Conservation (phyloP, 2,888 invertebrate genomes). For the Aleiodes alternator region DNA sequence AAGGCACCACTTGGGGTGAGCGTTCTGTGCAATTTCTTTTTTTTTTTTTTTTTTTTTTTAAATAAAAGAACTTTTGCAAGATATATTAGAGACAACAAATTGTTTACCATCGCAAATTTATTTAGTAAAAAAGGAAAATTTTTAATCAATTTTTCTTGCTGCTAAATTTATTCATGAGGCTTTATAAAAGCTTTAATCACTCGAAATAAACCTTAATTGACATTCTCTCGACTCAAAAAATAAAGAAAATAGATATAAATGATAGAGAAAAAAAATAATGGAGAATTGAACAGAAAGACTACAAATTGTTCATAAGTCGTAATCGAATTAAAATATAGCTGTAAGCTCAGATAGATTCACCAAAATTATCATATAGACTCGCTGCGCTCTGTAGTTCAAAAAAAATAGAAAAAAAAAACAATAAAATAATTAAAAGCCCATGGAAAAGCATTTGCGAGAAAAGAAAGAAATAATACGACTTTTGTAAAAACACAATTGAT, state of each 20-base stretch:
- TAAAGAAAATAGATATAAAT: background rate
- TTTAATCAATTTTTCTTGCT: conserved; percentile 1
- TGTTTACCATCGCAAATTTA: conserved; percentile 23
- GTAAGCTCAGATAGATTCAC: conserved; percentile 25
- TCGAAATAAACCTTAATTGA: background rate
- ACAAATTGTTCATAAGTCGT: conserved; percentile 12
- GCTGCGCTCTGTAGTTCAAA: conserved; percentile 15
- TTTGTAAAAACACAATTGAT: conserved; percentile 27
- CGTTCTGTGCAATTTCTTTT: conserved; percentile 6
- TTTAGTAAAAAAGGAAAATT: background rate
- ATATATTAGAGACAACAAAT: conserved; percentile 9
- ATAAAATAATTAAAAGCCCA: background rate
- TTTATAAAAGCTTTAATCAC: background rate
- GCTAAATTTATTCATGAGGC: conserved; percentile 3
- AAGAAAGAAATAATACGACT: conserved; percentile 7
- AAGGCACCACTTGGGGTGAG: background rate
- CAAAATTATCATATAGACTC: conserved; percentile 16
- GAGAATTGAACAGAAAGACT: conserved; percentile 31
- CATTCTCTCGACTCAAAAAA: conserved; percentile 1
- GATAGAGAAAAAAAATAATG: conserved; percentile 8
- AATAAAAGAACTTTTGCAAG: background rate
- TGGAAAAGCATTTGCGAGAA: background rate
- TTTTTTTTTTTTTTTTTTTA: background rate
- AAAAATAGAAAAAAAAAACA: conserved; percentile 7
- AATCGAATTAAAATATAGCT: conserved; percentile 19